A percentile compares a stretch with the other conserved stretches of the same genome.
These are phyloP conservation scores for Aporophyla lueneburgensis DNA, from an alignment of 2,888 invertebrate genomes.

Conservation along the genomic window DNA sequence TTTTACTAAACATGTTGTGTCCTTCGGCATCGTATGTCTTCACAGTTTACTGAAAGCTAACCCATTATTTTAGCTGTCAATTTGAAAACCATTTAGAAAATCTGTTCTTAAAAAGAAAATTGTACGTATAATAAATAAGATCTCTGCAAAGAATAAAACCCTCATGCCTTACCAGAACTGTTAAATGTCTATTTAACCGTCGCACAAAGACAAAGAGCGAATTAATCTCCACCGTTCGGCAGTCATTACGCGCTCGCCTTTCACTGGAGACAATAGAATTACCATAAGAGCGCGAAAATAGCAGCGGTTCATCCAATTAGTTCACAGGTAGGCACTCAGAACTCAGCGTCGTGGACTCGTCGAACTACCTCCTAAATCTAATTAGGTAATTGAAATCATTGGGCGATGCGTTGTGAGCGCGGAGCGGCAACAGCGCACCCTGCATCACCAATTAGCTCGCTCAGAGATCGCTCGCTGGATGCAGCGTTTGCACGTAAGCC, in stretches of 20 bases:
- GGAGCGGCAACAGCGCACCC: conserved; percentile 66
- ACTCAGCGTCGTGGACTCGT: conserved; percentile 45
- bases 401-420: conserved; percentile 62
- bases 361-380: conserved; percentile 75
- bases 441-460: conserved; percentile 78
- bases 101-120: not conserved
- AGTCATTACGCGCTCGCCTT: conserved; percentile 69
- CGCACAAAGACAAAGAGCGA: conserved; percentile 61
- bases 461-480: conserved; percentile 65
- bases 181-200: conserved; percentile 50
- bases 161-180: conserved; percentile 28
- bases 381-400: conserved; percentile 86
- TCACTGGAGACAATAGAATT: conserved; percentile 69
- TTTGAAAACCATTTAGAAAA: not conserved
- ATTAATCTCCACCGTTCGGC: conserved; percentile 64
- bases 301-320: conserved; percentile 71
- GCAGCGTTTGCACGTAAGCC: conserved; percentile 55
- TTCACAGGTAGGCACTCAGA: conserved; percentile 65
- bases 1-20: conserved; percentile 17
- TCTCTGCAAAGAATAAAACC: conserved; percentile 35
- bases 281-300: conserved; percentile 71
- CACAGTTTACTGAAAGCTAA: not conserved
- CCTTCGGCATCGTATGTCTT: conserved; percentile 1
- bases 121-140: conserved; percentile 13
- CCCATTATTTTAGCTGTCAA: not conserved